Base-by-base conservation (phyloP, 2,113 vertebrate species). In the Pipa parva region DNA sequence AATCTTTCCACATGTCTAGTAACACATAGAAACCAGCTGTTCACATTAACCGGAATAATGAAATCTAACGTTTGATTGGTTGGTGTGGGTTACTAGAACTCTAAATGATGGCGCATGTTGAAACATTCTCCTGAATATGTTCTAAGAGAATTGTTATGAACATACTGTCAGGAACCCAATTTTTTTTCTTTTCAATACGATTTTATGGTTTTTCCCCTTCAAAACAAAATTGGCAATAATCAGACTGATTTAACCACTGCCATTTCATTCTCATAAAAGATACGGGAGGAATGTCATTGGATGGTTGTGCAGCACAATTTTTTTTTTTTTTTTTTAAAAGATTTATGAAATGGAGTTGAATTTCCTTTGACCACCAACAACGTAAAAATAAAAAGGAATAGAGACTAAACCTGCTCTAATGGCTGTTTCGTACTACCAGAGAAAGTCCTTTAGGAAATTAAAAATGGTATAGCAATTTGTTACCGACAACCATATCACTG, bases 321-420 rank as follows among this genome's bases (percentile, higher is more conserved):
- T n/a, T n/a, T n/a, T n/a, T n/a, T n/a, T n/a, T n/a, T n/a, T n/a
- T 42, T 42, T 15, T 42, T 42, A 17, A 15, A 42, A 42, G 17
- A 31, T 31, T 10, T 5, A 5, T 31, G 29, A 31, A 31, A 31
- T 31, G 29, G 29, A 6, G 29, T 6, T 10, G 10, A 31, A 31
- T 31, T 10, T 6, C 29, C 29, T 31, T 31, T 31, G 10, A 31
- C 5, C 5, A 39, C 13, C 56, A 58, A 21, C 49, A 28, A 52
- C 52, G 45, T n/a, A 65, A 56, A 68, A 68, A 59, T 3, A 21
- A 10, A 24, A 7, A 20, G 46, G 18, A 24, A 24, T 11, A 24
- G 5, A 22, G 22, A 22, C 3, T 8, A 20, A 49, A 22, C 22
- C 21, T 22, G 10, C 20, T 22, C 22, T 21, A 24, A 22, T 49